phyloP scores from a whole-genome alignment of 2,888 invertebrate species.

The Phortica okadai region DNA sequence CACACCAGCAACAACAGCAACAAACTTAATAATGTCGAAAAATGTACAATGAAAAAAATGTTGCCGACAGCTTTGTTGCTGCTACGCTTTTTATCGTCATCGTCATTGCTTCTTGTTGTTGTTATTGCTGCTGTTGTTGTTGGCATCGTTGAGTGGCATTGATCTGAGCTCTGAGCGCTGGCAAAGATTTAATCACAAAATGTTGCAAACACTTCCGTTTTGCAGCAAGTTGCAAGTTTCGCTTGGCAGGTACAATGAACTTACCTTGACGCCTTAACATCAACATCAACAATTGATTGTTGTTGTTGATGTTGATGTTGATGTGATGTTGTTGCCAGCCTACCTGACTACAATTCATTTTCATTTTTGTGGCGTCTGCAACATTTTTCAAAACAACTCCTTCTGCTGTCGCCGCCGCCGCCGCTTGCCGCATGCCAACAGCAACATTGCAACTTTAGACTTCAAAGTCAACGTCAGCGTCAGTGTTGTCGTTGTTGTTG shows the following conservation, averaged over 20 bases:
- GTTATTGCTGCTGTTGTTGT: neutral
- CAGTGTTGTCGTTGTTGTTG: neutral
- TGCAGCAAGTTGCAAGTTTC: constrained; percentile 24
- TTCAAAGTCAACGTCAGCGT: constrained; percentile 43
- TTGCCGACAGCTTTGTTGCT: constrained; percentile 18
- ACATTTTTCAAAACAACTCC: constrained; percentile 35
- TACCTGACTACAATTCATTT: constrained; percentile 5
- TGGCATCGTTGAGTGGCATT: constrained; percentile 23
- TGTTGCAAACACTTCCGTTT: constrained; percentile 68
- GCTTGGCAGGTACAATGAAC: constrained; percentile 33
- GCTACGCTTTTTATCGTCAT: neutral
- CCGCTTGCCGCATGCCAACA: constrained; percentile 3
- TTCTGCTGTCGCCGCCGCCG: neutral
- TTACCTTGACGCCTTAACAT: constrained; percentile 21
- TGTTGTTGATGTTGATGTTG: neutral
- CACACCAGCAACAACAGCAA: neutral
- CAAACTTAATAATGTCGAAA: neutral
- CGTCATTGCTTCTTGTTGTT: neutral
- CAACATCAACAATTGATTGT: neutral
- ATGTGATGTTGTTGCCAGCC: neutral
- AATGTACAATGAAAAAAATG: neutral
- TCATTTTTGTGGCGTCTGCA: constrained; percentile 19
- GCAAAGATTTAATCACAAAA: constrained; percentile 46
- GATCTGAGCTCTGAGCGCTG: constrained; percentile 33
- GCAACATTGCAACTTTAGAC: constrained; percentile 26